Evolutionary conservation across 2,113 vertebrate genomes (phyloP).

Genomic region (Martes martes): DNA sequence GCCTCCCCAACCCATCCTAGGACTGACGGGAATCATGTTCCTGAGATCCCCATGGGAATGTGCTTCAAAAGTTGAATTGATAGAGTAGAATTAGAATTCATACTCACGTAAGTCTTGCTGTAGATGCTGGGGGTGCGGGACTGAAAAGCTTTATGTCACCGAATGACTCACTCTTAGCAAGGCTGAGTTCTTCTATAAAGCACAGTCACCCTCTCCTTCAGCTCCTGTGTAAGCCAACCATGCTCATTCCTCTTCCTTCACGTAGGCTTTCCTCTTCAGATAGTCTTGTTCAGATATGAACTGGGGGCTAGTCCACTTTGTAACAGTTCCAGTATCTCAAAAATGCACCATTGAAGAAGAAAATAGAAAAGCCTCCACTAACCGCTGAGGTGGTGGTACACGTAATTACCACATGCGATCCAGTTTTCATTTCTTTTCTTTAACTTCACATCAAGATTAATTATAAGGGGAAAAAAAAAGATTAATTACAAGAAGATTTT

Average conservation of each 20-base stretch:
- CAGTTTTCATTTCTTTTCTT: neutral
- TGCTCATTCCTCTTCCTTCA: neutral
- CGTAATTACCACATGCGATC: neutral
- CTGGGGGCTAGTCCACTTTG: neutral
- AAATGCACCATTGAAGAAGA: neutral
- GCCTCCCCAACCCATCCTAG: neutral
- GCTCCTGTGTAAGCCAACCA: neutral
- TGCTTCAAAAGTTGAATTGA: neutral
- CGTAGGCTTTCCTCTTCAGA: neutral
- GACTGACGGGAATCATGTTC: neutral
- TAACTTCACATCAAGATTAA: neutral
- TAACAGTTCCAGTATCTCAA: neutral
- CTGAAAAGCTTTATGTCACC: accelerated
- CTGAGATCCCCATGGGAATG: neutral
- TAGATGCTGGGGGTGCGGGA: accelerated
- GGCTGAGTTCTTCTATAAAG: neutral
- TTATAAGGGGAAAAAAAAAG: neutral
- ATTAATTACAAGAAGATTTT: neutral
- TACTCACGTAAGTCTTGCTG: neutral
- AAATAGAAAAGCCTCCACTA: neutral
- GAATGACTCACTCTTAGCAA: neutral
- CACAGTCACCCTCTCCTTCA: neutral
- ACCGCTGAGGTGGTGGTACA: neutral
- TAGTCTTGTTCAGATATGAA: neutral
- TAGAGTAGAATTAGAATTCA: neutral